phyloP scores from a whole-genome alignment of 2,888 invertebrate species.

The Lycophotia porphyrea region DNA sequence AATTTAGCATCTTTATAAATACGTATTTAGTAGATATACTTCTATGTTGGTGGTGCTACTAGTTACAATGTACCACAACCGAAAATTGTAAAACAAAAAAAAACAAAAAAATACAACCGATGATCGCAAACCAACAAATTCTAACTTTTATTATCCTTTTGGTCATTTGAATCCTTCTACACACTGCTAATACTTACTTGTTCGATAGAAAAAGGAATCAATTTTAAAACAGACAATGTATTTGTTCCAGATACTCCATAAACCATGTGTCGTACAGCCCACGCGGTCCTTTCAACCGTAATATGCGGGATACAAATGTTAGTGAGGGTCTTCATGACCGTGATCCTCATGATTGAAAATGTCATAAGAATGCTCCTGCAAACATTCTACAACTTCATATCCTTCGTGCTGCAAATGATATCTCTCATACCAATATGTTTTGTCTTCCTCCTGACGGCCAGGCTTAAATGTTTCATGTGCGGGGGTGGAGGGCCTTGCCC shows the following conservation, averaged over 20 bases:
- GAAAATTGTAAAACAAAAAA: too few species aligned
- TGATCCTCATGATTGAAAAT: conserved; percentile 84
- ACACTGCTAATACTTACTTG: background rate
- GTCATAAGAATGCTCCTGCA: conserved; percentile 82
- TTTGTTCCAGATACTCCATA: conserved; percentile 66
- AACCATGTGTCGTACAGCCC: conserved; percentile 84
- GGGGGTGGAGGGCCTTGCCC: conserved; percentile 83
- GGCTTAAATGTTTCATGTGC: conserved; percentile 82
- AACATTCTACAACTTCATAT: conserved; percentile 84
- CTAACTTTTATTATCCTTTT: background rate
- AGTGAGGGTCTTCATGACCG: conserved; percentile 83
- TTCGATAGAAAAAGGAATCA: background rate
- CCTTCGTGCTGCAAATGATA: conserved; percentile 81
- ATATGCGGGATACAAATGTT: conserved; percentile 85
- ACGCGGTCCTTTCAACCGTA: conserved; percentile 75
- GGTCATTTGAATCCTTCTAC: background rate
- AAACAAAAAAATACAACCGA: too few species aligned
- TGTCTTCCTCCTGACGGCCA: conserved; percentile 80
- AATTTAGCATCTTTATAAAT: too few species aligned
- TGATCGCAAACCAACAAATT: background rate
- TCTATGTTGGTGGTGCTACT: too few species aligned
- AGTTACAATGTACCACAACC: too few species aligned
- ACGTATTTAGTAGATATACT: too few species aligned
- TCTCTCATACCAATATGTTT: conserved; percentile 84
- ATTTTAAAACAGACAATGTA: background rate